These are phyloP conservation scores for Hippoglossus hippoglossus DNA, from an alignment of 2,797 vertebrate species.

Conservation along the genomic window DNA sequence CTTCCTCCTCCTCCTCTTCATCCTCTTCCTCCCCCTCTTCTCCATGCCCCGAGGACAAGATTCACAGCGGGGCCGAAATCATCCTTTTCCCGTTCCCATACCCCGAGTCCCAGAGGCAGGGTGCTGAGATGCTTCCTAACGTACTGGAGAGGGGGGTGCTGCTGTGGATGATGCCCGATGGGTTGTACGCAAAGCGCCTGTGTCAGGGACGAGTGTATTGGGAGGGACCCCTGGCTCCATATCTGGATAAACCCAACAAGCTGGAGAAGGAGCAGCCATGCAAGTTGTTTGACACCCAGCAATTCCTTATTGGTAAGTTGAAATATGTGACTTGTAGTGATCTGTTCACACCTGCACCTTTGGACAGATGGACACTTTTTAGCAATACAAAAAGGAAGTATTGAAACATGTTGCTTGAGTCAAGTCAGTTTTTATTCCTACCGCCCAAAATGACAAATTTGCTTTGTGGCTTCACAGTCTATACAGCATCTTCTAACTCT, in stretches of 20 bases:
- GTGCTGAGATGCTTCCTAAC: constrained; percentile 92
- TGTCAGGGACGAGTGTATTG: constrained; percentile 96
- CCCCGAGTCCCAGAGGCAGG: constrained; percentile 92
- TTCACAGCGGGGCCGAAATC: constrained; percentile 87
- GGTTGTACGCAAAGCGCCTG: constrained; percentile 94
- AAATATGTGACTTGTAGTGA: neutral
- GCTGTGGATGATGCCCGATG: constrained; percentile 93
- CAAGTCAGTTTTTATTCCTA: neutral
- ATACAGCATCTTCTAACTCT: too few species aligned
- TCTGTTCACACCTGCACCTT: neutral
- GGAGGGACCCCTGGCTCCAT: constrained; percentile 93
- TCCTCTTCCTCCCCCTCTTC: constrained; percentile 85
- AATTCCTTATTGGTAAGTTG: constrained; percentile 92
- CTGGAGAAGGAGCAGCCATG: constrained; percentile 95
- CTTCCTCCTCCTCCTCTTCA: constrained; percentile 63
- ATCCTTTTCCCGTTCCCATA: constrained; percentile 94
- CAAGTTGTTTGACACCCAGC: constrained; percentile 96
- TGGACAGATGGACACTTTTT: too few species aligned
- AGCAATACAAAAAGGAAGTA: neutral
- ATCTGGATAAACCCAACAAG: constrained; percentile 94
- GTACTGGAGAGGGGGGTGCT: constrained; percentile 93
- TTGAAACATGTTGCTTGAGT: neutral
- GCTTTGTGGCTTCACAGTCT: too few species aligned
- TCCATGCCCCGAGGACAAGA: constrained; percentile 82
- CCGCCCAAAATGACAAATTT: neutral